Evolutionary conservation across 2,888 invertebrate species (phyloP).

Genomic region (Lingula anatina): DNA sequence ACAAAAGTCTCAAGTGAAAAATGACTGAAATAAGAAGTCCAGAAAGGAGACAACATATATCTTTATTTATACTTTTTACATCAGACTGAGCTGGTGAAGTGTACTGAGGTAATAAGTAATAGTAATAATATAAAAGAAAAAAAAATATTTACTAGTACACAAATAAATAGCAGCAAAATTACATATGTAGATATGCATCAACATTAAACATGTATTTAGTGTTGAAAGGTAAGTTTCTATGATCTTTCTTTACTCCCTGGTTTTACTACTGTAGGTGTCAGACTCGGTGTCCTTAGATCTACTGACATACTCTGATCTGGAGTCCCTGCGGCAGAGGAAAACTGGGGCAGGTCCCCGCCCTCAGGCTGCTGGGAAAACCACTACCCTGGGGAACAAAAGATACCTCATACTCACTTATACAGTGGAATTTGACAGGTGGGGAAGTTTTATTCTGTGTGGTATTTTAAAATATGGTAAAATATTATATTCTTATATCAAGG

Average conservation of each 20-base stretch:
- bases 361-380: constrained; percentile 17
- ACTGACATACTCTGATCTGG: constrained; percentile 47
- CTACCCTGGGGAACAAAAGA: constrained; percentile 39
- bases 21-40: too few relatives aligned
- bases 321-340: constrained; percentile 43
- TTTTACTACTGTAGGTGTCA: constrained; percentile 29
- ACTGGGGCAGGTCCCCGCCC: constrained; percentile 27
- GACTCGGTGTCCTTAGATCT: constrained; percentile 47
- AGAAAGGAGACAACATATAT: too few relatives aligned
- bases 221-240: background rate
- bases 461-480: background rate
- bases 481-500: background rate
- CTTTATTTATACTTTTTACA: too few relatives aligned
- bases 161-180: background rate
- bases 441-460: background rate
- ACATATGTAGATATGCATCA: background rate
- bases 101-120: too few relatives aligned
- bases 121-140: background rate
- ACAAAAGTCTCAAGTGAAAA: too few relatives aligned
- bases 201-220: background rate
- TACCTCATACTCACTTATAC: constrained; percentile 51
- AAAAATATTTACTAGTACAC: background rate
- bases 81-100: too few relatives aligned
- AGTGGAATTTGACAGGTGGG: constrained; percentile 51
- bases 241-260: background rate